Percentiles rank a stretch among this genome's conserved stretches.
These are phyloP conservation scores for Apis dorsata DNA, from an alignment of 1,140 invertebrate genomes.

Conservation along the genomic window DNA sequence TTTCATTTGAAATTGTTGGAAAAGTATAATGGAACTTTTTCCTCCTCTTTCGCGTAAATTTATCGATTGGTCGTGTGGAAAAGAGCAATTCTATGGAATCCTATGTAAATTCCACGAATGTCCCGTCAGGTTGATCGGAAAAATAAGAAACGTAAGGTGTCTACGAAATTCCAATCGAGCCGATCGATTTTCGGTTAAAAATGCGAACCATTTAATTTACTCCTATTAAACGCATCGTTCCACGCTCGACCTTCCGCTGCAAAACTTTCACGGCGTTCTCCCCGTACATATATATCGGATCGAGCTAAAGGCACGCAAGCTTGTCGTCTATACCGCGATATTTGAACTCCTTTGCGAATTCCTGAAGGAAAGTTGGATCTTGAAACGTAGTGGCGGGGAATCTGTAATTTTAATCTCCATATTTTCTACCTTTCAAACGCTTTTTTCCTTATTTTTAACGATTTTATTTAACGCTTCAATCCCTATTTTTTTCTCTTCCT, in stretches of 20 bases:
- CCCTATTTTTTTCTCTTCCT: no score
- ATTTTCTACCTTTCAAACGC: neutral
- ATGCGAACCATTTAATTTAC: conserved; percentile 19
- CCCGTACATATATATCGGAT: neutral
- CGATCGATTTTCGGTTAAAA: conserved; percentile 15
- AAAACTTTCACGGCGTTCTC: conserved; percentile 7
- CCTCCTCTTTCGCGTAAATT: neutral
- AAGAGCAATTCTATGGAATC: neutral
- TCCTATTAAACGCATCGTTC: conserved; percentile 12
- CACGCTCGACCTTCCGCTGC: neutral
- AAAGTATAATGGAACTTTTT: neutral
- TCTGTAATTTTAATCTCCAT: conserved; percentile 5
- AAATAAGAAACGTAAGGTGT: neutral
- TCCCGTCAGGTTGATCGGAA: neutral
- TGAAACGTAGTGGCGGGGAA: no score
- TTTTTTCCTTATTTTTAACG: neutral
- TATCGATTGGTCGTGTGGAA: neutral
- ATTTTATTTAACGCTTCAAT: neutral
- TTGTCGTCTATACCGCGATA: neutral
- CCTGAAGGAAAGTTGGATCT: neutral
- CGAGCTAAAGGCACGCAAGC: neutral
- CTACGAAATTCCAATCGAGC: neutral
- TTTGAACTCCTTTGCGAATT: conserved; percentile 23
- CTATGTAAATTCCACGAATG: neutral
- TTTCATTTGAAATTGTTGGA: no score